Conservation (phyloP, 2,797 vertebrate species). For the Vireo griseus region DNA sequence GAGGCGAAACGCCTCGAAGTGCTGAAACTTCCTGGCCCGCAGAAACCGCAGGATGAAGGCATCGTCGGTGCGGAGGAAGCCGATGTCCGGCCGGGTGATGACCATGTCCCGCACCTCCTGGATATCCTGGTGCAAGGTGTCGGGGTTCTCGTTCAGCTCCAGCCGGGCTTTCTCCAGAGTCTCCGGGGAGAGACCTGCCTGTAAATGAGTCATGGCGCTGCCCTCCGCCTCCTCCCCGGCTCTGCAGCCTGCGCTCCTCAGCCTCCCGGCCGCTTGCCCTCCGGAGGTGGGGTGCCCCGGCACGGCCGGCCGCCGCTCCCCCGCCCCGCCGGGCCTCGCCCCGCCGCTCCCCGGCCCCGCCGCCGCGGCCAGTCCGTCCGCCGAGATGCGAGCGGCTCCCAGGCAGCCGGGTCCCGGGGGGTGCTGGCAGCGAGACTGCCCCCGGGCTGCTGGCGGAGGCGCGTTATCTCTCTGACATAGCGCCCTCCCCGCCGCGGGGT, state of each 20-base stretch:
- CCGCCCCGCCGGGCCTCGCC: constrained; percentile 16
- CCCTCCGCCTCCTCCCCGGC: constrained; percentile 14
- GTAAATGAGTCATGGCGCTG: constrained; percentile 93
- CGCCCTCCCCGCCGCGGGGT: not conserved
- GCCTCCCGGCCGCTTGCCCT: not conserved
- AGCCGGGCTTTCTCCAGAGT: constrained; percentile 97
- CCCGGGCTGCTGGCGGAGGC: constrained; percentile 8
- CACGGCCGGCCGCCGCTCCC: not conserved
- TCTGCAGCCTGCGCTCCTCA: not conserved
- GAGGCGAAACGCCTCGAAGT: constrained; percentile 96
- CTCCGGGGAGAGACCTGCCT: constrained; percentile 97
- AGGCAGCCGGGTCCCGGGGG: constrained; percentile 27
- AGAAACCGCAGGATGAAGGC: constrained; percentile 96
- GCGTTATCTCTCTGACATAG: constrained; percentile 8
- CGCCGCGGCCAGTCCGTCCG: constrained; percentile 34
- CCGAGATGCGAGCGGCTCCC: constrained; percentile 15
- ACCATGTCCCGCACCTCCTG: constrained; percentile 99
- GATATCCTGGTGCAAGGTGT: constrained; percentile 97
- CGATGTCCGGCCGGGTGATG: constrained; percentile 97
- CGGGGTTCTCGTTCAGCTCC: constrained; percentile 96
- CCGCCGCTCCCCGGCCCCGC: not conserved
- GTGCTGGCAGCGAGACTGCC: not conserved
- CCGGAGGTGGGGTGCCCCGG: constrained; percentile 16
- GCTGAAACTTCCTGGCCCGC: constrained; percentile 96
- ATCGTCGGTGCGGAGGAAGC: constrained; percentile 97